Evolutionary conservation across 2,113 vertebrate genomes (phyloP).

Genomic region (Caranx ignobilis): DNA sequence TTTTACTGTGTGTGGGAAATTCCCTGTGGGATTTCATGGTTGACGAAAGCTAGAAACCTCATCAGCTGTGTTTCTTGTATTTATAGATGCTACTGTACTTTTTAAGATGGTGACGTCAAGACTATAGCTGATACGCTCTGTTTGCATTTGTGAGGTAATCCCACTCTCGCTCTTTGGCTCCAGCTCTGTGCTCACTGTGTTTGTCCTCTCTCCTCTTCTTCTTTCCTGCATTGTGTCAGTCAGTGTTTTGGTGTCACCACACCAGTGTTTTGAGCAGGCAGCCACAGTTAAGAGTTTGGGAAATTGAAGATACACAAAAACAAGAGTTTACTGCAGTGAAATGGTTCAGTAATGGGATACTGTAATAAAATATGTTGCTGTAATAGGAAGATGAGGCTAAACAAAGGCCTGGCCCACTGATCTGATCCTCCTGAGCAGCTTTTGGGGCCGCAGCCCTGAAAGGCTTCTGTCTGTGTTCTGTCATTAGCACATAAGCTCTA

Average conservation of each 20-base stretch:
- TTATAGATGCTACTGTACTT: too few relatives aligned
- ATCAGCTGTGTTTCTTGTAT: neutral
- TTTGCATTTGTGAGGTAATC: neutral
- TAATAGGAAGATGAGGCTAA: neutral
- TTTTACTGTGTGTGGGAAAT: neutral
- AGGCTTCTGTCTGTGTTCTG: slow-evolving; percentile 39
- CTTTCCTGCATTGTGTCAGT: neutral
- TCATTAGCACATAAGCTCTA: slow-evolving; percentile 52
- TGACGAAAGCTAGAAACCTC: neutral
- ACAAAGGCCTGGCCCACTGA: neutral
- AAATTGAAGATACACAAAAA: neutral
- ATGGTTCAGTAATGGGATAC: neutral
- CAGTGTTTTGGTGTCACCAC: slow-evolving; percentile 29
- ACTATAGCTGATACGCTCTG: neutral
- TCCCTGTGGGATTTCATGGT: neutral
- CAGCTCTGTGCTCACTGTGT: neutral
- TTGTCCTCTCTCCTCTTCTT: neutral
- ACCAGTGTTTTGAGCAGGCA: neutral
- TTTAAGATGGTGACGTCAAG: neutral
- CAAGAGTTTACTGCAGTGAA: neutral
- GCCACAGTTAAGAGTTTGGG: neutral
- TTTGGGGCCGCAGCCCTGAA: neutral
- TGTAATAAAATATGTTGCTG: neutral
- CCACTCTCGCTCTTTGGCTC: neutral
- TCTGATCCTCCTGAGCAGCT: slow-evolving; percentile 37